Evolutionary conservation across 2,797 vertebrate species (phyloP).

Genomic region (Poliocrania exsul): DNA sequence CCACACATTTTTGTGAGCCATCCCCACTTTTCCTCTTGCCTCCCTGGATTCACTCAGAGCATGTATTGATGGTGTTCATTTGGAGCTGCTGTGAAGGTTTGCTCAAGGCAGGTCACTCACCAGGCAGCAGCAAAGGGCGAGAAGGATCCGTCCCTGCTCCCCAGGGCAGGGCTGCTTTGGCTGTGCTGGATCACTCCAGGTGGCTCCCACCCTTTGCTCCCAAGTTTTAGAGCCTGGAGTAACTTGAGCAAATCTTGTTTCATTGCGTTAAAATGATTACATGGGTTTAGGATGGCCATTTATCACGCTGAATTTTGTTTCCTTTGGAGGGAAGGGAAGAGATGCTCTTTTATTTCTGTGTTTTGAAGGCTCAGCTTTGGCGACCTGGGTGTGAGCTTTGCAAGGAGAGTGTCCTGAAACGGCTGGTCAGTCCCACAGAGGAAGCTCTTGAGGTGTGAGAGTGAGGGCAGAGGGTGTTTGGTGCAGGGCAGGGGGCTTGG

Average conservation of each 20-base stretch:
- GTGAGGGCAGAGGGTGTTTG: neutral
- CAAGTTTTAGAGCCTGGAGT: conserved; percentile 49
- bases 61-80: neutral
- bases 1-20: neutral
- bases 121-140: neutral
- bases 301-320: conserved; percentile 26
- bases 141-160: neutral
- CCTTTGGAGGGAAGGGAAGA: neutral
- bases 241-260: conserved; percentile 37
- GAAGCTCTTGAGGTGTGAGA: neutral
- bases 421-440: rapidly evolving
- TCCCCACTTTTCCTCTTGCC: neutral
- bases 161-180: neutral
- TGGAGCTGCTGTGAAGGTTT: neutral
- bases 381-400: rapidly evolving
- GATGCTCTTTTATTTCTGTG: neutral
- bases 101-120: neutral
- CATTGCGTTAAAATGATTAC: conserved; percentile 17
- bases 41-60: neutral
- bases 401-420: neutral
- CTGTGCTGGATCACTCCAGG: neutral
- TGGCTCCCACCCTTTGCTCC: rapidly evolving
- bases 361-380: neutral
- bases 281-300: conserved; percentile 37
- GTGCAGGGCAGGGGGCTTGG: neutral